Conservation (phyloP, 2,113 vertebrate genomes). For the Arenaria interpres region DNA sequence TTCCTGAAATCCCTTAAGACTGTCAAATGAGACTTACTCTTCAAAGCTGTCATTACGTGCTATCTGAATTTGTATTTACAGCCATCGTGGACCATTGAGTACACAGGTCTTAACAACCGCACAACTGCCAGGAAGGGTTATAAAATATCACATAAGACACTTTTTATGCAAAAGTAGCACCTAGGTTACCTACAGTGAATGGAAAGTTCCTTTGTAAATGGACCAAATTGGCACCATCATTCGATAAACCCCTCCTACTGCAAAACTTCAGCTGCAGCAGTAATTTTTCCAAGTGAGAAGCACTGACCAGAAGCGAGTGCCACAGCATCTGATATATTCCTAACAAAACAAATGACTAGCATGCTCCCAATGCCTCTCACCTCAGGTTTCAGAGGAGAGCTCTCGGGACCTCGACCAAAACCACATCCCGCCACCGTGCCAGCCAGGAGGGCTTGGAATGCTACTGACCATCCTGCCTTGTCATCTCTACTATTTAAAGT, state of each 20-base stretch:
- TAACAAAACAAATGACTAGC: background rate
- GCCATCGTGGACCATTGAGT: background rate
- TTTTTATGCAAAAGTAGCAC: background rate
- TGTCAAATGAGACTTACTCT: background rate
- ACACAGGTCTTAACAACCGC: background rate
- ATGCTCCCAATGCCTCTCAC: background rate
- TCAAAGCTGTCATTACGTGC: background rate
- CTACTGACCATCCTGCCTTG: slow-evolving; percentile 65
- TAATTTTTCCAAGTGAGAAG: background rate
- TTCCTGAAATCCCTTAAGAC: background rate
- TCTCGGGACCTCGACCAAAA: background rate
- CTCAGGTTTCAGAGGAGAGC: background rate
- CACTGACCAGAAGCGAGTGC: background rate
- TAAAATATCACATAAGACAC: background rate
- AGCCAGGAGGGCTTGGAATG: background rate
- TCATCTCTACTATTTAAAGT: background rate
- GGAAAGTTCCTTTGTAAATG: background rate
- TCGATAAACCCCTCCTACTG: background rate
- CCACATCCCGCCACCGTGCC: background rate
- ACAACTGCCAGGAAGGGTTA: background rate
- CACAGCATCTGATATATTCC: background rate
- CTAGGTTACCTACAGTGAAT: background rate
- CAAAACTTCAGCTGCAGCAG: background rate
- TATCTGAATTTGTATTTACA: background rate
- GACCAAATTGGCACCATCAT: background rate